These are phyloP conservation scores for Poliocrania exsul DNA, from an alignment of 2,797 vertebrate species.

Conservation along the genomic window DNA sequence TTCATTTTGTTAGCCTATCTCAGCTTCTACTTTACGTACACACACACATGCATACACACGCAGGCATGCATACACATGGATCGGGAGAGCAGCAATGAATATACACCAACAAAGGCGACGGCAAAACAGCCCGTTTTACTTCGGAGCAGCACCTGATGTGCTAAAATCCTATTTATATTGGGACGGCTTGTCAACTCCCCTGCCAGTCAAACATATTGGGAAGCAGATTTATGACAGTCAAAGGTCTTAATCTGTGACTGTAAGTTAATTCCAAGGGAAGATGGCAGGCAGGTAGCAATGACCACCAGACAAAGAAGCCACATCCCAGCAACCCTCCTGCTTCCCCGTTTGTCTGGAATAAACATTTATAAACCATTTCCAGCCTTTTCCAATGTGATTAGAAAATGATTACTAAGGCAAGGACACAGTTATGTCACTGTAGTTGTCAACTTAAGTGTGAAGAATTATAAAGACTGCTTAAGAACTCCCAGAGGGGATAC, in stretches of 20 bases:
- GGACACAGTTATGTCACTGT: conserved; percentile 64
- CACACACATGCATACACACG: conserved; percentile 71
- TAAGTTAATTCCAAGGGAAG: conserved; percentile 86
- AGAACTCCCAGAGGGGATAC: conserved; percentile 69
- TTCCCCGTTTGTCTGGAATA: conserved; percentile 19
- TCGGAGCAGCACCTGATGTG: conserved; percentile 66
- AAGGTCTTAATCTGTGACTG: conserved; percentile 89
- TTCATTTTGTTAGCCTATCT: conserved; percentile 85
- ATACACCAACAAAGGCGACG: conserved; percentile 66
- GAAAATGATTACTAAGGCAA: conserved; percentile 70
- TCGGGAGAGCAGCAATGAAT: conserved; percentile 71
- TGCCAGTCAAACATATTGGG: conserved; percentile 81
- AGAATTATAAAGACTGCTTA: conserved; percentile 76
- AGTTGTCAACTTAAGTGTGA: conserved; percentile 79
- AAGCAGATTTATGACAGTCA: conserved; percentile 90
- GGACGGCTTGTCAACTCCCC: conserved; percentile 75
- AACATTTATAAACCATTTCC: conserved; percentile 70
- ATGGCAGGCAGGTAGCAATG: conserved; percentile 78
- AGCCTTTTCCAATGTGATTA: conserved; percentile 74
- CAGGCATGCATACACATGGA: conserved; percentile 74
- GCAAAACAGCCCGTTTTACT: conserved; percentile 73
- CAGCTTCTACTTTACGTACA: conserved; percentile 76
- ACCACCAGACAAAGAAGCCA: conserved; percentile 57
- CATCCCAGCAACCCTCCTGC: conserved; percentile 10
- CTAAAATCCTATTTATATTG: conserved; percentile 80